A percentile compares a stretch with the other conserved stretches of the same genome.
Evolutionary conservation across 2,113 vertebrate species (phyloP).

Genomic region (Nansenia antarctica): DNA sequence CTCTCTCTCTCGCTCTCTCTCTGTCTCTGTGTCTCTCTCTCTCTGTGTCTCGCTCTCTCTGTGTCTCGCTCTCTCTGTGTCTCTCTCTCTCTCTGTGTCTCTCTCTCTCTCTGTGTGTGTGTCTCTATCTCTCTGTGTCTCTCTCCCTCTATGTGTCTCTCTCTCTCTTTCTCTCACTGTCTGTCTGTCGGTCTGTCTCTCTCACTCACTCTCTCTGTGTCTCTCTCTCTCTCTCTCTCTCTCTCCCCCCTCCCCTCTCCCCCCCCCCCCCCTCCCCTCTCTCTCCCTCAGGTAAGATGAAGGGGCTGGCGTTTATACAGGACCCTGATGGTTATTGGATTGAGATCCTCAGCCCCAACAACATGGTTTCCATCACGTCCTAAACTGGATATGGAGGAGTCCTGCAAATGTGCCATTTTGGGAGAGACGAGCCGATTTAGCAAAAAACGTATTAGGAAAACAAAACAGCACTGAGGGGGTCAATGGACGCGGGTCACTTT

Average conservation of each 20-base stretch:
- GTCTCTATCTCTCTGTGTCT: no score
- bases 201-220: no score
- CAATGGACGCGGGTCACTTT: background rate
- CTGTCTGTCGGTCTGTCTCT: no score
- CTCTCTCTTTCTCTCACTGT: no score
- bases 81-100: no score
- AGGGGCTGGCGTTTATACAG: slow-evolving; percentile 95
- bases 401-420: slow-evolving; percentile 1
- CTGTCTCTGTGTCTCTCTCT: no score
- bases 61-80: no score
- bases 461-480: background rate
- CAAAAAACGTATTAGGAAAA: background rate
- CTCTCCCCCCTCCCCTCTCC: background rate
- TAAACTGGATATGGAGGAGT: slow-evolving; percentile 38
- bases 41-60: no score
- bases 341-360: slow-evolving; percentile 95
- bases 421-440: background rate
- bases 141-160: no score
- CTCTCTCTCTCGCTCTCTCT: no score
- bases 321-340: slow-evolving; percentile 99
- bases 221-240: background rate
- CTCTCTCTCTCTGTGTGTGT: no score
- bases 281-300: slow-evolving; percentile 88
- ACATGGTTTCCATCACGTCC: slow-evolving; percentile 82
- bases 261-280: background rate